phyloP scores from a whole-genome alignment of 2,113 vertebrate species.

The Ptilorrhoa leucosticta region DNA sequence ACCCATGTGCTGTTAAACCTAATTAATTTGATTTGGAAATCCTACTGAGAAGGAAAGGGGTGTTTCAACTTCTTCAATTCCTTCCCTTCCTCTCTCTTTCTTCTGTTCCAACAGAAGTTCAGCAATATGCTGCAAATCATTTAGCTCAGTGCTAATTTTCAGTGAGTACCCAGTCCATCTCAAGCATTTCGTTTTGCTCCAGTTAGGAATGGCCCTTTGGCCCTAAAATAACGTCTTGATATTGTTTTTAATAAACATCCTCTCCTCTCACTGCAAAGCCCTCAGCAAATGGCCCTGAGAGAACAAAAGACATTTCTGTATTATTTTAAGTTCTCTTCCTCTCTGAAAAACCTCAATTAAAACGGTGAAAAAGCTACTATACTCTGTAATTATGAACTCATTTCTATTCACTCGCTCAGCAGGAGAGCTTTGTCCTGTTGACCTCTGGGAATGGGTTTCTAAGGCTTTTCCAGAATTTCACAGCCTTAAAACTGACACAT shows the following conservation, averaged over 20 bases:
- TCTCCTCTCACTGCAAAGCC: slow-evolving; percentile 15
- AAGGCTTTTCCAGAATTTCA: slow-evolving; percentile 18
- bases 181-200: neutral
- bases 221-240: neutral
- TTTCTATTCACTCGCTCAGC: slow-evolving; percentile 29
- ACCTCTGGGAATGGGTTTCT: slow-evolving; percentile 13
- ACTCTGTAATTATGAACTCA: slow-evolving; percentile 51
- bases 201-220: neutral
- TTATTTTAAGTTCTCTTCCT: slow-evolving; percentile 60
- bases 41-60: neutral
- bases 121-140: neutral
- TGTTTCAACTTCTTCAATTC: neutral
- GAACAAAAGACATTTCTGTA: slow-evolving; percentile 60
- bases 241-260: slow-evolving; percentile 56
- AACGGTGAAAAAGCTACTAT: neutral
- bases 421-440: slow-evolving; percentile 24
- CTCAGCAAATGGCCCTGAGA: neutral
- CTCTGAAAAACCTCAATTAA: slow-evolving; percentile 49
- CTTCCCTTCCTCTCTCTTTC: neutral
- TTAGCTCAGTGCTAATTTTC: neutral
- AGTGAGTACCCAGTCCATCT: neutral
- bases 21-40: neutral
- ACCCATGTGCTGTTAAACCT: neutral
- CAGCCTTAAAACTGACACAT: neutral
- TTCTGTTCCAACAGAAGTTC: neutral